These are phyloP conservation scores for Notiomystis cincta DNA, from an alignment of 2,113 vertebrate genomes.

Conservation along the genomic window DNA sequence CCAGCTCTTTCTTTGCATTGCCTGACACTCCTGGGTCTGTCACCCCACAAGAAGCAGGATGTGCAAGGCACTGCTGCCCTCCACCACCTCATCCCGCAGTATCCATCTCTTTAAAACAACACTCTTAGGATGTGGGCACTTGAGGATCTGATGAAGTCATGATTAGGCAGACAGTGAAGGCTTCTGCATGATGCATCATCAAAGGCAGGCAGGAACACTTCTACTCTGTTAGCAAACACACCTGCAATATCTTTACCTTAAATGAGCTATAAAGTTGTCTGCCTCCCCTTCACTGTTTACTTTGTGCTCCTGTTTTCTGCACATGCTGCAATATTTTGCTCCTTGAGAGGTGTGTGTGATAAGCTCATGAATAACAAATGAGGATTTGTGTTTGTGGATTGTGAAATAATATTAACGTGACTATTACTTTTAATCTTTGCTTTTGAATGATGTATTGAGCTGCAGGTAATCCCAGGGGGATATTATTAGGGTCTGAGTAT, in stretches of 20 bases:
- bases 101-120: background rate
- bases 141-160: background rate
- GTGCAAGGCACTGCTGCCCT: background rate
- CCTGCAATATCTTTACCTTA: constrained; percentile 21
- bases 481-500: constrained; percentile 21
- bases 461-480: constrained; percentile 56
- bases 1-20: rapidly evolving
- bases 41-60: rapidly evolving
- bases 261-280: constrained; percentile 33
- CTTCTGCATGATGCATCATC: background rate
- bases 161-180: background rate
- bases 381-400: constrained; percentile 59
- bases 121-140: background rate
- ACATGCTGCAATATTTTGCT: constrained; percentile 43
- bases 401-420: constrained; percentile 51
- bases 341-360: constrained; percentile 24
- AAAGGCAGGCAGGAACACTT: background rate
- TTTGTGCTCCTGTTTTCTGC: constrained; percentile 34
- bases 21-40: background rate
- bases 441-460: constrained; percentile 46
- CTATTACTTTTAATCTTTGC: constrained; percentile 66
- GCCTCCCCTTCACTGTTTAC: background rate
- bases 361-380: constrained; percentile 64
- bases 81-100: background rate
- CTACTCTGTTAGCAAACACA: background rate